Evolutionary conservation across 1,140 invertebrate species (phyloP).

Genomic region (Sesamia nonagrioides): DNA sequence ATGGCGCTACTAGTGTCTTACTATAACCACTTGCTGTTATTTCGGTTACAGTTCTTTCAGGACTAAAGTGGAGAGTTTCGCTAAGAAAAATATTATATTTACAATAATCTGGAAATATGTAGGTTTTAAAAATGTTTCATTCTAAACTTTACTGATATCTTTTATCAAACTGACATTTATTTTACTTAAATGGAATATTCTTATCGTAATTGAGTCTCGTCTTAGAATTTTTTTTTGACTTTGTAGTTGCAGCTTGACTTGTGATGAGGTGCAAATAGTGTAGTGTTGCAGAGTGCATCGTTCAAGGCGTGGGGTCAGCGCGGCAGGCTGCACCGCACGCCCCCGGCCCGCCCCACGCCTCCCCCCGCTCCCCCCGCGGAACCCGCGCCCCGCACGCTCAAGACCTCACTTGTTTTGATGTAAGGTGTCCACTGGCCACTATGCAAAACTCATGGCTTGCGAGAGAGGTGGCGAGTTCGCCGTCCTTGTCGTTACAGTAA

Average conservation of each 20-base stretch:
- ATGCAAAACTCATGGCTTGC: slow-evolving; percentile 78
- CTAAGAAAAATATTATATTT: not conserved
- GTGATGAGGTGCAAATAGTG: slow-evolving; percentile 51
- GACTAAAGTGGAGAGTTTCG: not conserved
- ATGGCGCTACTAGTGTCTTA: slow-evolving; percentile 69
- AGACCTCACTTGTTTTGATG: slow-evolving; percentile 84
- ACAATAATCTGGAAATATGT: not conserved
- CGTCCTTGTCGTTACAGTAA: slow-evolving; percentile 57
- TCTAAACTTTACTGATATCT: no score
- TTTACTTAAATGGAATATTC: not conserved
- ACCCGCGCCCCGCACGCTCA: slow-evolving; percentile 55
- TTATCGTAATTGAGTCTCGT: not conserved
- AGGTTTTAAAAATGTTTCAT: no score
- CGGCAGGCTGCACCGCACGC: slow-evolving; percentile 73
- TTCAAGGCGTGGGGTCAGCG: slow-evolving; percentile 69
- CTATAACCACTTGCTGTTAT: slow-evolving; percentile 1
- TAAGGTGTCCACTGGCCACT: slow-evolving; percentile 82
- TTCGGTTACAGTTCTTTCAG: slow-evolving; percentile 11
- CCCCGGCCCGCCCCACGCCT: slow-evolving; percentile 64
- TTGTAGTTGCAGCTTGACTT: not conserved
- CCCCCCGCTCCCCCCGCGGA: slow-evolving; percentile 60
- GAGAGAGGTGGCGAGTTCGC: slow-evolving; percentile 59
- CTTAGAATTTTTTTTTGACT: not conserved
- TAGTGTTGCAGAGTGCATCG: slow-evolving; percentile 63
- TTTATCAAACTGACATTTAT: not conserved